These are phyloP conservation scores for Peromyscus eremicus DNA, from an alignment of 2,797 vertebrate species.

Conservation along the genomic window DNA sequence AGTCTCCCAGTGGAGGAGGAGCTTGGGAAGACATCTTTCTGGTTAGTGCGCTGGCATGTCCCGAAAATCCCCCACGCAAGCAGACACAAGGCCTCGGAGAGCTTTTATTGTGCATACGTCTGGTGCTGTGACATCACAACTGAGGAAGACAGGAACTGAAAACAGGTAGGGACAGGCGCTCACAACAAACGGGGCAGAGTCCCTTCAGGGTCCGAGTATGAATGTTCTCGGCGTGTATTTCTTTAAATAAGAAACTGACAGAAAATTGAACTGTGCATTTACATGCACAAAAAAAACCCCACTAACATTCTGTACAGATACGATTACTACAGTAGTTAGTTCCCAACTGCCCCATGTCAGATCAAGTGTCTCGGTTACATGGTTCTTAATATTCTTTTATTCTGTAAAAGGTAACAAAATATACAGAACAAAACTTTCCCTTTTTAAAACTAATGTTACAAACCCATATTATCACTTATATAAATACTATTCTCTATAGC, in stretches of 20 bases:
- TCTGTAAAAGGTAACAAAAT: constrained; percentile 94
- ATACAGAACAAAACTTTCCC: constrained; percentile 94
- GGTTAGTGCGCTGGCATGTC: rapidly evolving
- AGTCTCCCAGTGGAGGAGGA: background rate
- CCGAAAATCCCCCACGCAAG: background rate
- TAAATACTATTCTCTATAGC: constrained; percentile 93
- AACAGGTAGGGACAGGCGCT: constrained; percentile 76
- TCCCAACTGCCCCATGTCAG: constrained; percentile 50
- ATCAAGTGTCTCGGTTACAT: constrained; percentile 81
- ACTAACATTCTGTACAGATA: constrained; percentile 88
- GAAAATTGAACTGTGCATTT: constrained; percentile 82
- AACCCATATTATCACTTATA: constrained; percentile 87
- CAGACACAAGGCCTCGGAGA: constrained; percentile 76
- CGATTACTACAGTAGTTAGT: constrained; percentile 86
- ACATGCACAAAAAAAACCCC: constrained; percentile 51
- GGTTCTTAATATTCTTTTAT: constrained; percentile 89
- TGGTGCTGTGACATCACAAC: constrained; percentile 65
- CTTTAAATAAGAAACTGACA: constrained; percentile 84
- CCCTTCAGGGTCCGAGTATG: constrained; percentile 84
- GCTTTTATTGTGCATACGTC: constrained; percentile 82
- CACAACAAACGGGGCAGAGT: constrained; percentile 61
- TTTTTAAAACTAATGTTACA: constrained; percentile 90
- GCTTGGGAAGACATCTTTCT: background rate
- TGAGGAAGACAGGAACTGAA: background rate
- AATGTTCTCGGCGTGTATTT: constrained; percentile 55